Evolutionary conservation across 2,113 vertebrate genomes (phyloP), one percentile per base, ranked within the genome.

Genomic region (Oncorhynchus masou): DNA sequence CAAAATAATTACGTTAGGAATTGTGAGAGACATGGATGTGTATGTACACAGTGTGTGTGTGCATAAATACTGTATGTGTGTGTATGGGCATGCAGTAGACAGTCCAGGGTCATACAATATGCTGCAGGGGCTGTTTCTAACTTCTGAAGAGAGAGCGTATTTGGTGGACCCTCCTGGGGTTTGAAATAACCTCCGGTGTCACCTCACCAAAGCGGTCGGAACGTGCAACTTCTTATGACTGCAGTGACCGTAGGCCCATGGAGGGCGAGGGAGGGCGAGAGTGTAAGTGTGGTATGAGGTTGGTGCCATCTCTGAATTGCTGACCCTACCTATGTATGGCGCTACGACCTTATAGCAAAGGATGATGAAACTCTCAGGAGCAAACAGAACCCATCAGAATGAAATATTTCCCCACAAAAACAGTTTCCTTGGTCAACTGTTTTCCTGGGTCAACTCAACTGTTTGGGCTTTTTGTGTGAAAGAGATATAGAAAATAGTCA

Each of bases 1-100:
- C 84, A 77, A 64, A 92, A 90, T 79, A 87, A 84, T 86, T 76
- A 80, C 81, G 77, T 70, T 1, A 24, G 69, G 79, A 54, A 88
- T 84, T 86, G 86, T 81, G 80, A 83, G 81, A 87, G 34, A 74
- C 81, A 84, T 83, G 82, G 62, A 74, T 79, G 79, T 31, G 78
- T 75, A 68, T 76, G 45, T 84, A 39, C 60, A 34, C 72, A 74
- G 8, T 69, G 75, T 70, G 79, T 5, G 31, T 34, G 34, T 34
- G 6, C 34, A 34, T 34, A 34, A 34, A 34, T 34, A 34, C 34
- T 34, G 34, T 34, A 77, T 65, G 79, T 70, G 83, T 64, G 72
- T 71, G 72, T 64, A 22, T 19, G 62, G 9, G 60, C 27, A 34
- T 67, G 24, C 48, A 60, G 57, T 11, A 45, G 39, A 19, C 45